Evolutionary conservation across 2,888 invertebrate species (phyloP).

Genomic region (Papilio protenor): DNA sequence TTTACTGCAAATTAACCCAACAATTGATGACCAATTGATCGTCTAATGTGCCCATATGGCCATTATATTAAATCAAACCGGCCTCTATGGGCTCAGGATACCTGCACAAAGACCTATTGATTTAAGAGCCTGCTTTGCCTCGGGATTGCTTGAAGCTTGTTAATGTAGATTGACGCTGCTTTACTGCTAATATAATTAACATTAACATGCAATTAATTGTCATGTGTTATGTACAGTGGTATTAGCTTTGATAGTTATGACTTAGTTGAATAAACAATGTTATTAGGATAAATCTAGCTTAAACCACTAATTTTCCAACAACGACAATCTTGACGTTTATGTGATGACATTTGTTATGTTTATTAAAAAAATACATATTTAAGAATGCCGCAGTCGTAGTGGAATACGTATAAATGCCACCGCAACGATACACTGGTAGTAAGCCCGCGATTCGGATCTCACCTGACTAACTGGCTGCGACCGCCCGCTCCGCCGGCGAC

Average conservation of each 20-base stretch:
- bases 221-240: conserved; percentile 11
- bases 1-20: conserved; percentile 79
- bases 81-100: conserved; percentile 60
- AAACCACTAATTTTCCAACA: background rate
- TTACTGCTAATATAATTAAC: conserved; percentile 44
- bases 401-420: conserved; percentile 57
- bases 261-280: background rate
- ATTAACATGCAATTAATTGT: conserved; percentile 40
- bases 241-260: conserved; percentile 17
- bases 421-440: conserved; percentile 64
- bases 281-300: background rate
- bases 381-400: conserved; percentile 12
- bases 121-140: conserved; percentile 65
- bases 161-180: conserved; percentile 62
- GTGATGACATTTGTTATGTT: background rate
- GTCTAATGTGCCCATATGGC: conserved; percentile 75
- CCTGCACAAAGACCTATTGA: conserved; percentile 79
- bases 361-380: background rate
- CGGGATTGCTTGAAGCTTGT: conserved; percentile 56
- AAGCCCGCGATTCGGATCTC: conserved; percentile 65
- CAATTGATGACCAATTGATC: conserved; percentile 81
- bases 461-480: conserved; percentile 71
- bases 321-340: background rate
- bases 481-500: conserved; percentile 49
- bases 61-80: conserved; percentile 82